phyloP scores from a whole-genome alignment of 2,113 vertebrate genomes.

The Corvus moneduloides region DNA sequence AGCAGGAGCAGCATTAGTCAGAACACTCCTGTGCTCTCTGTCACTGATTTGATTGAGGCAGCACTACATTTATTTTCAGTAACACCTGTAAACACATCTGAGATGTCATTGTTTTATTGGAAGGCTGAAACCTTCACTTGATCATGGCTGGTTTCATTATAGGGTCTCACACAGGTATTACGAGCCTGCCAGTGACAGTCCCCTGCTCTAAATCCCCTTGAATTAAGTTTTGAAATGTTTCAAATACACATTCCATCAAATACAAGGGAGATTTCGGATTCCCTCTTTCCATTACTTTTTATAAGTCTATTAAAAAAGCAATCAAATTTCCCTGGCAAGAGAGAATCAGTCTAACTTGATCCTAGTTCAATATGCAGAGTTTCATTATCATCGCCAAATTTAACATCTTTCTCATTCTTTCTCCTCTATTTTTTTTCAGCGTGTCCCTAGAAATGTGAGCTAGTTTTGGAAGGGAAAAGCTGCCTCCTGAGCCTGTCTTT shows the following conservation, averaged over 20 bases:
- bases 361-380: background rate
- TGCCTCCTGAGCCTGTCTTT: background rate
- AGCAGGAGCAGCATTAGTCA: background rate
- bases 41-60: background rate
- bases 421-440: background rate
- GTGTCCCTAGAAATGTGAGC: background rate
- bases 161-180: background rate
- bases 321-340: background rate
- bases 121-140: background rate
- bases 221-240: background rate
- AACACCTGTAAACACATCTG: background rate
- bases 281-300: background rate
- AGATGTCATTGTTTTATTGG: background rate
- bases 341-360: background rate
- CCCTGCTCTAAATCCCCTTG: background rate
- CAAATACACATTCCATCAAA: background rate
- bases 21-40: background rate
- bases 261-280: background rate
- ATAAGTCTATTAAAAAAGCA: slow-evolving; percentile 17
- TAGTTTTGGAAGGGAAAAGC: background rate
- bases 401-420: background rate
- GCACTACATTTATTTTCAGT: background rate
- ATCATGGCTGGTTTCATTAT: background rate
- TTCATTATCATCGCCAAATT: background rate
- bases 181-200: background rate